These are phyloP conservation scores for Myrmecobius fasciatus DNA, from an alignment of 2,113 vertebrate genomes.

Conservation along the genomic window DNA sequence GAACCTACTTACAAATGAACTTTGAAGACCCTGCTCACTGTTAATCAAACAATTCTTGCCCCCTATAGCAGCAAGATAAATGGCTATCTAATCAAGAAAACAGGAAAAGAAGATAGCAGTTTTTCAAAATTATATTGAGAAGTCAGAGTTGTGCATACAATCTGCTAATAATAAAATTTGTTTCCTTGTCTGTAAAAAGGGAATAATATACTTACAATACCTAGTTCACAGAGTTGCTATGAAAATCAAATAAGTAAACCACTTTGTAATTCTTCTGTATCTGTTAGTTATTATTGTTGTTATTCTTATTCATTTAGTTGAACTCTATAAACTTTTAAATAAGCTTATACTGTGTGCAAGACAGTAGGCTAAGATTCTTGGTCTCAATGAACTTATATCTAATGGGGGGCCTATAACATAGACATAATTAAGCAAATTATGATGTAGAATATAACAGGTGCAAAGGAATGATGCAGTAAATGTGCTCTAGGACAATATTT, in stretches of 20 bases:
- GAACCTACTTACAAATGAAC: neutral
- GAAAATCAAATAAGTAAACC: neutral
- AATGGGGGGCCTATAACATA: neutral
- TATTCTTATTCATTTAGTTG: neutral
- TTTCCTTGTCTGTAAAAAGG: neutral
- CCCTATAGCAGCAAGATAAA: neutral
- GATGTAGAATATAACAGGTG: neutral
- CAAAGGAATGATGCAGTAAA: neutral
- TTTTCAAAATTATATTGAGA: neutral
- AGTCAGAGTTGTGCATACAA: neutral
- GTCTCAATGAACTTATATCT: neutral
- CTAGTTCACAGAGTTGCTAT: neutral
- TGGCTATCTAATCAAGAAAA: neutral
- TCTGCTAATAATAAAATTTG: neutral
- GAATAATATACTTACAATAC: neutral
- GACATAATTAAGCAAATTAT: neutral
- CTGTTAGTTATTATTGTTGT: neutral
- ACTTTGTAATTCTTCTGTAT: neutral
- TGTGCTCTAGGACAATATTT: neutral
- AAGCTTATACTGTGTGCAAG: neutral
- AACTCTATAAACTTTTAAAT: neutral
- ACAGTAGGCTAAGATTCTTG: neutral
- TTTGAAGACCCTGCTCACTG: neutral
- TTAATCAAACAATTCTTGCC: neutral
- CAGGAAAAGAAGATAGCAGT: neutral